A percentile compares a stretch with the other conserved stretches of the same genome.
Conservation (phyloP, 2,888 invertebrate genomes). For the Syrista parreyssii region DNA sequence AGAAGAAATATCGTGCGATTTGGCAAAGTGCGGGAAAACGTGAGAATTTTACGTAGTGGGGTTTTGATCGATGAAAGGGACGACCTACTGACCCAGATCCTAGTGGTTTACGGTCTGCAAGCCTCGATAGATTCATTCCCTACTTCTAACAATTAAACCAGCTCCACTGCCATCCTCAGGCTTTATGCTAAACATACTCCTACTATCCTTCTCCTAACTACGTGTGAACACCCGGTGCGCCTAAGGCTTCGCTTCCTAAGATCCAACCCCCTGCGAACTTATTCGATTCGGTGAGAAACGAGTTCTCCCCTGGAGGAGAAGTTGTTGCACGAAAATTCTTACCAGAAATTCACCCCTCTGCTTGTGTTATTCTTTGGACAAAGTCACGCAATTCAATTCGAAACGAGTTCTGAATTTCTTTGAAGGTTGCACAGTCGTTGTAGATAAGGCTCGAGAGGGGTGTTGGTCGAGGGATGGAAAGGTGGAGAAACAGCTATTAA, state of each 20-base stretch:
- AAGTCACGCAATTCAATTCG: not conserved
- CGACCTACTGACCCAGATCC: slow-evolving; percentile 52
- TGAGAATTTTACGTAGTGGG: slow-evolving; percentile 42
- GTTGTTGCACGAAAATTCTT: not conserved
- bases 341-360: not conserved
- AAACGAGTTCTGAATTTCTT: not conserved
- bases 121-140: slow-evolving; percentile 35
- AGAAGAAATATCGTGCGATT: not conserved
- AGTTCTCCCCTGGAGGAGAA: not conserved
- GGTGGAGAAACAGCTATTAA: not conserved
- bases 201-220: not conserved
- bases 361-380: not conserved
- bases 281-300: slow-evolving; percentile 1
- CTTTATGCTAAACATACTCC: not conserved
- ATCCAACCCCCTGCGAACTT: not conserved
- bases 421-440: not conserved
- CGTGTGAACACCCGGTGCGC: not conserved
- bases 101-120: slow-evolving; percentile 34
- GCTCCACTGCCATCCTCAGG: not conserved
- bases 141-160: not conserved
- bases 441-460: not conserved
- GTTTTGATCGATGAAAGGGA: slow-evolving; percentile 48
- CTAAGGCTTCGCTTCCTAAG: not conserved
- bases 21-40: slow-evolving; percentile 24
- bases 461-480: not conserved